Percentiles rank a stretch among this genome's conserved stretches.
These are phyloP conservation scores for Clarias magur DNA, from an alignment of 2,113 vertebrate species.

Conservation along the genomic window DNA sequence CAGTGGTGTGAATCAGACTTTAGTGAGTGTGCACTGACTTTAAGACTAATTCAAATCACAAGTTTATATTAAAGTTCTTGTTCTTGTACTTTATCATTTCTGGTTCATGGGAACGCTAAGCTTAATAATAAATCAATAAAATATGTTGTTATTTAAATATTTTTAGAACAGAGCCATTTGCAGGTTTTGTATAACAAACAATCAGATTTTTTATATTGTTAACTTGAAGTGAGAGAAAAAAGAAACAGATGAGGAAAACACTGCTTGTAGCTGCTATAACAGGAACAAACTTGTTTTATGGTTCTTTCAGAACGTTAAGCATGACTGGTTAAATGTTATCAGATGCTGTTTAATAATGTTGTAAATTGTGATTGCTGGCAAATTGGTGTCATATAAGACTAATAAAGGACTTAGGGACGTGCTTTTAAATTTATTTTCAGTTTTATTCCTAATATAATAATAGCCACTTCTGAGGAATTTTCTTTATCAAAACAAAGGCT, in stretches of 20 bases:
- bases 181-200: not conserved
- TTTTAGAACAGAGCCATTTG: not conserved
- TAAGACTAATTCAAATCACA: conserved; percentile 26
- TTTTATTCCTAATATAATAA: not conserved
- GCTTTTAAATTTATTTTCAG: not conserved
- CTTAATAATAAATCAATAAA: not conserved
- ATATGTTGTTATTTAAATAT: not conserved
- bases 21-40: conserved; percentile 61
- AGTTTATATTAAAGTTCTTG: not conserved
- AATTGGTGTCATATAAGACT: not conserved
- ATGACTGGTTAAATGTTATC: not conserved
- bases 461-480: too few relatives aligned
- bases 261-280: not conserved
- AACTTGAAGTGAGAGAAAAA: not conserved
- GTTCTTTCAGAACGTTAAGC: not conserved
- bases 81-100: not conserved
- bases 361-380: not conserved
- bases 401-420: not conserved
- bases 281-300: conserved; percentile 2
- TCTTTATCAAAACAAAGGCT: not conserved
- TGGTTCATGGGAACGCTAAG: not conserved
- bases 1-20: conserved; percentile 35
- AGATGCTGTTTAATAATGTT: not conserved
- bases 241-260: not conserved
- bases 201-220: not conserved